Percentiles rank a stretch among this genome's conserved stretches.
Conservation (phyloP, 2,113 vertebrate genomes). For the Euleptes europaea region DNA sequence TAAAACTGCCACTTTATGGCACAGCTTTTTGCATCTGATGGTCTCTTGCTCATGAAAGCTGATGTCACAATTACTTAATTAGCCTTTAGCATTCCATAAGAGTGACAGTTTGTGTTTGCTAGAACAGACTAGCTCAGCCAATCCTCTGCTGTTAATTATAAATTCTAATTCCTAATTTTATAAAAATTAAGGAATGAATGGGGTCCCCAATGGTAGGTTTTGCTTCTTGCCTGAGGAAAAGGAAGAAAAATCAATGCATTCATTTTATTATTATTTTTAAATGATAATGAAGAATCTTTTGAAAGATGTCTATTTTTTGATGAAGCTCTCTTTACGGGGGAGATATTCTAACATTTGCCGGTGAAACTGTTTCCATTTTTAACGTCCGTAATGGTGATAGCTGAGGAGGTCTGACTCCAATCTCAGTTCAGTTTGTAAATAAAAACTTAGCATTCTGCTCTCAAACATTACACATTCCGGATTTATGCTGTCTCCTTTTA, state of each 20-base stretch:
- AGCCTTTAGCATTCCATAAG: neutral
- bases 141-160: rapidly evolving
- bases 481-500: neutral
- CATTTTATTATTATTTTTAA: neutral
- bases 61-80: neutral
- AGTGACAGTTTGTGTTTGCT: neutral
- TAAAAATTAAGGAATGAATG: neutral
- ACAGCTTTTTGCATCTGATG: neutral
- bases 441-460: neutral
- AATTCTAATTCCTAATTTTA: rapidly evolving
- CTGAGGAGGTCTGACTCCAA: neutral
- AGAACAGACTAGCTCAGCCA: neutral
- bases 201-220: neutral
- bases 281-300: neutral
- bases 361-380: neutral
- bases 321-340: neutral
- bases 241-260: neutral
- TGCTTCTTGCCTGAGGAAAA: neutral
- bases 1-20: neutral
- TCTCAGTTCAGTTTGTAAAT: neutral
- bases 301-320: rapidly evolving
- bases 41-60: neutral
- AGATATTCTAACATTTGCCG: neutral
- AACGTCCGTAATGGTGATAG: neutral
- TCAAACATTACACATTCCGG: neutral